Base-by-base conservation (phyloP, 2,113 vertebrate species). In the Apeltes quadracus region DNA sequence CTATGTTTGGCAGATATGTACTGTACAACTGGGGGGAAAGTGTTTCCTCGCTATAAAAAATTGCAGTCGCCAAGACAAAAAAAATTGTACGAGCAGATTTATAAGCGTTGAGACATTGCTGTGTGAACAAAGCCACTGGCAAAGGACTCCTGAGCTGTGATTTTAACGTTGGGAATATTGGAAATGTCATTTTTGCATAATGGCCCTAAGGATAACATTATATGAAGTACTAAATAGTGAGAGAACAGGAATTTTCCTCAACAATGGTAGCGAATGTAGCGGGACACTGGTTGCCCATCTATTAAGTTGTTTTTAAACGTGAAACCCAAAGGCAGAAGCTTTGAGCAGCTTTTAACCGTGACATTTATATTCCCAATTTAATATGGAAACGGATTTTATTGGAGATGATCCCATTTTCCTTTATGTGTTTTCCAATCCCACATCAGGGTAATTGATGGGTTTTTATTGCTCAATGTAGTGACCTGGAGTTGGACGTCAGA, bases 401-500 rank as follows among this genome's bases (percentile, higher is more conserved):
- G 34, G 41, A 62, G 50, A 62, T 57, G 25, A 20, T 50, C 50
- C 41, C 27, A 39, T 64, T 23, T 53, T 51, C 53, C 59, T 48
- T 69, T 36, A 69, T 53, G 68, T 53, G 12, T 63, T 74, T 58
- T 69, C 22, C 27, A 22, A 53, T 69, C 20, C 58, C 25, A 69
- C 23, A 43, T 58, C 57, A 79, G 34, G 50, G 15, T 12, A 69
- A 41, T 51, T 75, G 65, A 57, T 38, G n/a, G 63, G 7, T 23
- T 56, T 74, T 72, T 72, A 67, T 46, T 61, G 55, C 69, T 53
- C 55, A 51, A 44, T 68, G 50, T 50, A 63, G 23, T 22, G 13
- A 44, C 34, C 63, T 34, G 34, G 14, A 68, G 34, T 69, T 79
- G 63, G 51, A 63, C 62, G 63, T 72, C 58, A 27, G 27, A 61